These are phyloP conservation scores for Vicugna pacos DNA, from an alignment of 2,113 vertebrate genomes.

Conservation along the genomic window DNA sequence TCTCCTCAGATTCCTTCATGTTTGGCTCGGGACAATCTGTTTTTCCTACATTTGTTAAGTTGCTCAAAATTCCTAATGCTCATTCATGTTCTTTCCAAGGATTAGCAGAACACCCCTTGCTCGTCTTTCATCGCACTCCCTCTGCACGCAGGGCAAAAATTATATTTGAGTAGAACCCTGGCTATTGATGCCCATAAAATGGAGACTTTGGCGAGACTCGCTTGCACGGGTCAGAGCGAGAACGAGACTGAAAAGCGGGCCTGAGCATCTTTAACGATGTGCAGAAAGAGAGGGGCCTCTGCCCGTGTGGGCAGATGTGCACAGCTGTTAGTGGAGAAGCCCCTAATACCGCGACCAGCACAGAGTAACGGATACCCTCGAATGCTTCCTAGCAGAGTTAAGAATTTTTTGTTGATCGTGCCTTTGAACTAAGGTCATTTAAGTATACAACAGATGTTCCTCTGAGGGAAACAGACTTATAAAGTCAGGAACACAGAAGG, in stretches of 20 bases:
- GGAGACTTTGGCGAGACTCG: slow-evolving; percentile 65
- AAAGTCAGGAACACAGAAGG: slow-evolving; percentile 80
- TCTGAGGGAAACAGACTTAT: slow-evolving; percentile 83
- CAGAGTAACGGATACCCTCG: slow-evolving; percentile 72
- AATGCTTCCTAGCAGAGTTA: slow-evolving; percentile 77
- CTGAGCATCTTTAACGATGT: slow-evolving; percentile 77
- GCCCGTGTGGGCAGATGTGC: slow-evolving; percentile 84
- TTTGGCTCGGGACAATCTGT: slow-evolving; percentile 74
- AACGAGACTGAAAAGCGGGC: slow-evolving; percentile 65
- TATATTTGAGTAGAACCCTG: slow-evolving; percentile 59
- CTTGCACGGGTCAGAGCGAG: slow-evolving; percentile 71
- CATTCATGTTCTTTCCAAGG: slow-evolving; percentile 70
- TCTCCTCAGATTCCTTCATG: slow-evolving; percentile 48
- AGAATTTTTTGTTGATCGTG: slow-evolving; percentile 82
- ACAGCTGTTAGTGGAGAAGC: slow-evolving; percentile 87
- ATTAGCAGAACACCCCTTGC: slow-evolving; percentile 2
- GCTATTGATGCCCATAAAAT: slow-evolving; percentile 68
- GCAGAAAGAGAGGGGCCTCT: slow-evolving; percentile 78
- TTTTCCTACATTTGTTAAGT: slow-evolving; percentile 74
- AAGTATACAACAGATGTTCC: slow-evolving; percentile 86
- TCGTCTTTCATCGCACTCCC: slow-evolving; percentile 46
- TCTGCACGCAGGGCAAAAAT: slow-evolving; percentile 5
- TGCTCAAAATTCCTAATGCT: slow-evolving; percentile 64
- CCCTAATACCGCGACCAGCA: slow-evolving; percentile 74
- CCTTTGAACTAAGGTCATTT: slow-evolving; percentile 86